phyloP scores from a whole-genome alignment of 2,797 vertebrate species.

The Cheirogaleus major region DNA sequence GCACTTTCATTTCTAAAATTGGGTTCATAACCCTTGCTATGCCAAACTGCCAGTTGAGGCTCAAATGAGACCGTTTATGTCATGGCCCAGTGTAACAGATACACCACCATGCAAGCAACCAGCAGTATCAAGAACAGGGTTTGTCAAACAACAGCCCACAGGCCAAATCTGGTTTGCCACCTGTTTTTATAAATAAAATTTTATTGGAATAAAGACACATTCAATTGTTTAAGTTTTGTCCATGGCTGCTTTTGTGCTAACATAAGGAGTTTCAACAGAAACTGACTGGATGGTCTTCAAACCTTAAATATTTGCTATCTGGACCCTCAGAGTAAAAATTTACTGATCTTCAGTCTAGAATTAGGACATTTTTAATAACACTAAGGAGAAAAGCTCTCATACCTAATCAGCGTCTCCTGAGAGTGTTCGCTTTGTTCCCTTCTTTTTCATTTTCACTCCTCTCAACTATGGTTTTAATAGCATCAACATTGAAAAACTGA shows the following conservation, averaged over 20 bases:
- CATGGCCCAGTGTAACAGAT: background rate
- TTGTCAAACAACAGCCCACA: background rate
- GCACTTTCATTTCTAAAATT: background rate
- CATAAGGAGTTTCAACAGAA: background rate
- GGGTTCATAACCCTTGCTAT: background rate
- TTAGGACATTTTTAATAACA: background rate
- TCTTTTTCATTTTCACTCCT: background rate
- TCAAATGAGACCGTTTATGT: background rate
- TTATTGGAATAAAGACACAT: background rate
- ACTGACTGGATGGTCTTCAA: background rate
- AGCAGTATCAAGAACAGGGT: background rate
- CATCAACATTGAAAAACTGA: constrained; percentile 40
- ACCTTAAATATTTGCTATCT: background rate
- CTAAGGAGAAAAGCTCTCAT: background rate
- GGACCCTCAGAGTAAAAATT: background rate
- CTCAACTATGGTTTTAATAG: constrained; percentile 13
- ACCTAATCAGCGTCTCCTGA: background rate
- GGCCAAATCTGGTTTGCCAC: background rate
- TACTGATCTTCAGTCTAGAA: background rate
- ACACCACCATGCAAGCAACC: background rate
- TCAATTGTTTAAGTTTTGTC: background rate
- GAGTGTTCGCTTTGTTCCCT: background rate
- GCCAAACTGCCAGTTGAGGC: background rate
- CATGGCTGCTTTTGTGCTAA: background rate
- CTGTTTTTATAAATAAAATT: background rate